Conservation (phyloP, 1,140 invertebrate species). For the Aphis gossypii region DNA sequence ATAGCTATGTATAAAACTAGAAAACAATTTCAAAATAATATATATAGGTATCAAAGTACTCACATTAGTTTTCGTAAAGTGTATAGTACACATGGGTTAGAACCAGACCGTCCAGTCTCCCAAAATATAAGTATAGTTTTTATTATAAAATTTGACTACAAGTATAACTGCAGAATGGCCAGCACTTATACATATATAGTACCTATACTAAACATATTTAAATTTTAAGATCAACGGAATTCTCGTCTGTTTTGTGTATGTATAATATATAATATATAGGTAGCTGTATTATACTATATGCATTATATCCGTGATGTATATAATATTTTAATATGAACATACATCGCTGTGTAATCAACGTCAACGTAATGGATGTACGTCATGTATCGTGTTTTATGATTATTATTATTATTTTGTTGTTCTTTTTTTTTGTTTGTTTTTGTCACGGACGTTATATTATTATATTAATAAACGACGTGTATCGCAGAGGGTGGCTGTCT, state of each 20-base stretch:
- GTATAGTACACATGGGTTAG: no score
- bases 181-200: not conserved
- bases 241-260: no score
- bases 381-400: conserved; percentile 27
- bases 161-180: not conserved
- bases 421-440: not conserved
- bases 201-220: not conserved
- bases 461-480: conserved; percentile 47
- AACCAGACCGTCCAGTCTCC: no score
- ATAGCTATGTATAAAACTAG: no score
- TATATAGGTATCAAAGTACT: not conserved
- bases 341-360: conserved; percentile 34
- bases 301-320: not conserved
- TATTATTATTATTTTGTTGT: not conserved
- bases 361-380: conserved; percentile 52
- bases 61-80: no score
- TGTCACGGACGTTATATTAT: conserved; percentile 18
- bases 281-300: not conserved
- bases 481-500: not conserved
- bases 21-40: not conserved
- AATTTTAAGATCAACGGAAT: not conserved
- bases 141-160: not conserved
- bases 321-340: not conserved
- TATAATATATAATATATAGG: not conserved
- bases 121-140: no score